Evolutionary conservation across 2,797 vertebrate genomes (phyloP).

Genomic region (Gymnopithys bicolor): DNA sequence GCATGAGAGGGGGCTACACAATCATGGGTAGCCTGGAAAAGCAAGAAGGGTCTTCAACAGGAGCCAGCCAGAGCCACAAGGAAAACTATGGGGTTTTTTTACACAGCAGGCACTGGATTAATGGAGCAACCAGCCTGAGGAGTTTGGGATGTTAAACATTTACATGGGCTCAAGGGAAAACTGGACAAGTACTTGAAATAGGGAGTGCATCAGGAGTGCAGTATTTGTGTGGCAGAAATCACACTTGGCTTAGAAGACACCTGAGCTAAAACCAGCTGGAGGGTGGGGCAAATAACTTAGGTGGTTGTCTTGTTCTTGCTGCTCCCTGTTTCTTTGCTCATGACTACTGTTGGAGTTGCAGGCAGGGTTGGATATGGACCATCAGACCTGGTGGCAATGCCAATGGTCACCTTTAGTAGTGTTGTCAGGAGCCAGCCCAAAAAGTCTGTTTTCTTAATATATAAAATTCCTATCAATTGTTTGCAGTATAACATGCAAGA

Average conservation of each 20-base stretch:
- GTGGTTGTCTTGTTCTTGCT: background rate
- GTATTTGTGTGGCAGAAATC: background rate
- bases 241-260: background rate
- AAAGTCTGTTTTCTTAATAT: background rate
- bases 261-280: background rate
- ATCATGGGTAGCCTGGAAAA: background rate
- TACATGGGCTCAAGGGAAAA: background rate
- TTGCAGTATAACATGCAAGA: background rate
- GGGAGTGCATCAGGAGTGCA: accelerated
- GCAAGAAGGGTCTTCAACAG: background rate
- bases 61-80: background rate
- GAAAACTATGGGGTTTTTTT: accelerated
- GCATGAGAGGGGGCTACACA: background rate
- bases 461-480: background rate
- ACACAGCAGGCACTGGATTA: background rate
- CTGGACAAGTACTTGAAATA: background rate
- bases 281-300: background rate
- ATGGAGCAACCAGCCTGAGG: background rate
- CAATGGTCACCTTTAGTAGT: background rate
- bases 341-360: background rate
- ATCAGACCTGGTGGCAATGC: background rate
- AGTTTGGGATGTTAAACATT: background rate
- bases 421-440: background rate
- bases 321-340: background rate
- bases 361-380: background rate